Percentiles rank a stretch among this genome's conserved stretches.
Evolutionary conservation across 2,113 vertebrate genomes (phyloP).

Genomic region (Tragelaphus scriptus): DNA sequence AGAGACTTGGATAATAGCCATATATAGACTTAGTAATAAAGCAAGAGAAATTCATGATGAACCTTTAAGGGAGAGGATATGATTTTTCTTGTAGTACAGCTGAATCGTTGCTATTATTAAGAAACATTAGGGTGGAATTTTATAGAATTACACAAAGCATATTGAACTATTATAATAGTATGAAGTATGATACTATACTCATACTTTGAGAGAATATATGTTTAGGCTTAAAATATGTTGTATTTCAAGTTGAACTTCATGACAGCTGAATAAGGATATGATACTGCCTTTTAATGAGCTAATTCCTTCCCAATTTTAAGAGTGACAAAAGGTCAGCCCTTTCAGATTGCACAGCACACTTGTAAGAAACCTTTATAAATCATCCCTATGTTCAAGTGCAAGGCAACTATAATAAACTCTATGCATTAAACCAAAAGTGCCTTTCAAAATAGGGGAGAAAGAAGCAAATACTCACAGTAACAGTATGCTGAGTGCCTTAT

Average conservation of each 20-base stretch:
- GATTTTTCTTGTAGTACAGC: neutral
- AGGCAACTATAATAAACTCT: neutral
- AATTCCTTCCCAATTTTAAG: constrained; percentile 51
- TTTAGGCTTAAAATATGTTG: constrained; percentile 33
- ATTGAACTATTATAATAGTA: neutral
- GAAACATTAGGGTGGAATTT: neutral
- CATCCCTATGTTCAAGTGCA: neutral
- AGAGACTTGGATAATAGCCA: neutral
- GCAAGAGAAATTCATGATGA: neutral
- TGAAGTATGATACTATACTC: neutral
- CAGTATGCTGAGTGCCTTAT: neutral
- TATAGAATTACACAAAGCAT: constrained; percentile 38
- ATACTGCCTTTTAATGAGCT: constrained; percentile 57
- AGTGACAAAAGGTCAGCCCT: constrained; percentile 18
- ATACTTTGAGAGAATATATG: neutral
- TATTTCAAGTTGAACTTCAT: constrained; percentile 48
- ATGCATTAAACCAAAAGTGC: neutral
- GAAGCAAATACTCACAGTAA: neutral
- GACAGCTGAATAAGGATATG: constrained; percentile 43
- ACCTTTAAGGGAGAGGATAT: neutral
- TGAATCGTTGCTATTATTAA: constrained; percentile 12
- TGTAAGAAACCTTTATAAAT: constrained; percentile 40
- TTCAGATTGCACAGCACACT: neutral
- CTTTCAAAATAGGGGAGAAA: constrained; percentile 24
- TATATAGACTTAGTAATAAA: neutral